Evolutionary conservation across 2,888 invertebrate species (phyloP), one percentile per base, ranked within the genome.

Genomic region (Odontomyia ornata): DNA sequence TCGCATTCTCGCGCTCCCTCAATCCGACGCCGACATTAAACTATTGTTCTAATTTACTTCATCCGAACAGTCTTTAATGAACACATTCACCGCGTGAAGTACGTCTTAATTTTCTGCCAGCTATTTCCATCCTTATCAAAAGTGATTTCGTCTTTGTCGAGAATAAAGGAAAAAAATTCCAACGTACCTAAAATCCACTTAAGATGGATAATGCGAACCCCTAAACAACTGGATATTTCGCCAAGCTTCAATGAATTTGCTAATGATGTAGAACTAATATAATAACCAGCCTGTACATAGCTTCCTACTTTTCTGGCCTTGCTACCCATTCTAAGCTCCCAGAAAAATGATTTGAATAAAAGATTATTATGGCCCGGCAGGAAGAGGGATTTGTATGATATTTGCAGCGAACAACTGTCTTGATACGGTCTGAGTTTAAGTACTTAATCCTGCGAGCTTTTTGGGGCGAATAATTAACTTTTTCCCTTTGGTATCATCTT

Each of bases 161-260:
- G 52, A 52, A n/a, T 18, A 13, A n/a, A 13, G 36, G 36, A 15
- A 52, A 52, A 52, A 18, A 52, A 52, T 52, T 52, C 52, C 18
- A n/a, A 52, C 52, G 52, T 52, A 52, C n/a, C 52, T 52, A 18
- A 52, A 52, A 52, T 52, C 52, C 52, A 52, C 52, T 52, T 15
- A 52, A 52, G 52, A 52, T 18, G 15, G 52, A 18, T 52, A 4
- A 52, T 3, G 52, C 52, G 52, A 15, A 13, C 52, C 52, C 52
- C 52, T 18, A 13, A 18, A 52, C 52, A 18, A 52, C 52, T 52
- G 52, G 52, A 52, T 52, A 18, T 52, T 52, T 52, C 18, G 18
- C 52, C 52, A 52, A 52, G 52, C 52, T 18, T 52, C 52, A 52
- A 52, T 52, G 52, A 52, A 52, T 52, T 52, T 52, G 52, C 52